Conservation (phyloP, 1,140 invertebrate species). For the Aphaenogaster floridana region DNA sequence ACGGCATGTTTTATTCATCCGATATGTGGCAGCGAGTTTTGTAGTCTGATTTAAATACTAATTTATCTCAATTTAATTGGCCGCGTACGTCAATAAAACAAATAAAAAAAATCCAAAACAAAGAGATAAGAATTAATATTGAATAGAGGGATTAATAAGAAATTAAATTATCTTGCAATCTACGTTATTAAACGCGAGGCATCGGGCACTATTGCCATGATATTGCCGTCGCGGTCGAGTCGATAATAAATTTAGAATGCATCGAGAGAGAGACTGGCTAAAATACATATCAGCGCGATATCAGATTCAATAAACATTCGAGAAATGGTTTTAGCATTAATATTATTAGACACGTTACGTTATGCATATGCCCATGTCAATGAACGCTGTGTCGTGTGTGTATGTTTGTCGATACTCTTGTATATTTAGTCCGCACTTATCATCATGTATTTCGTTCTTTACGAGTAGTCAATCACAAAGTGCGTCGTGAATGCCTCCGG, state of each 20-base stretch:
- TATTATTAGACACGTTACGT: slow-evolving; percentile 13
- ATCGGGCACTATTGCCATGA: background rate
- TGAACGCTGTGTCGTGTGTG: background rate
- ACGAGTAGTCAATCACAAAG: slow-evolving; percentile 44
- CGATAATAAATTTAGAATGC: slow-evolving; percentile 34
- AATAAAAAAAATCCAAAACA: background rate
- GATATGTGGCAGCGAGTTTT: background rate
- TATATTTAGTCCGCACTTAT: background rate
- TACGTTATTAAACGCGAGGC: slow-evolving; percentile 16
- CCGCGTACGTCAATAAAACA: background rate
- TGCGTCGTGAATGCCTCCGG: slow-evolving; percentile 28
- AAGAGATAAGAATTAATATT: slow-evolving; percentile 21
- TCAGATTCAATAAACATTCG: slow-evolving; percentile 25
- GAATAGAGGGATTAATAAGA: background rate
- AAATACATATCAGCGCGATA: slow-evolving; percentile 17
- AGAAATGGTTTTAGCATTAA: background rate
- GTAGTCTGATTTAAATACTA: slow-evolving; percentile 6
- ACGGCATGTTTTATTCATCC: slow-evolving; percentile 19
- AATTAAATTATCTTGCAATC: slow-evolving; percentile 21
- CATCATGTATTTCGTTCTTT: slow-evolving; percentile 24
- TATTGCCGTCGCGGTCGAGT: background rate
- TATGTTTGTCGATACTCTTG: background rate
- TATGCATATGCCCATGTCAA: background rate
- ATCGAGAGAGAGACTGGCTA: background rate
- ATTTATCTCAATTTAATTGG: slow-evolving; percentile 6